phyloP scores from a whole-genome alignment of 2,888 invertebrate species.

The Eupithecia tripunctaria region DNA sequence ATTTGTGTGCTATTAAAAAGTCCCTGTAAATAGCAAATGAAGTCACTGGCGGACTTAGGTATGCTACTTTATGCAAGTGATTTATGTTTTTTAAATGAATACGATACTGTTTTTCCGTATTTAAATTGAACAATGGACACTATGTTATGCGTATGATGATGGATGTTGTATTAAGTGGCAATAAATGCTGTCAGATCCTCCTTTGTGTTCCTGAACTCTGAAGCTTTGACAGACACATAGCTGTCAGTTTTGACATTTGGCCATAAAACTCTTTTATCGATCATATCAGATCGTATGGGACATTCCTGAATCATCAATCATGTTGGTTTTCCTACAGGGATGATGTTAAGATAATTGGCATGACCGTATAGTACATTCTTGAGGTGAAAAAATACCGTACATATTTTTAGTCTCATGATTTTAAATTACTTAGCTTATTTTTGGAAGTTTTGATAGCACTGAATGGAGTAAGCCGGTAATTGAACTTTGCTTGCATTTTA shows the following conservation, averaged over 20 bases:
- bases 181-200: not conserved
- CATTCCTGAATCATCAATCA: not conserved
- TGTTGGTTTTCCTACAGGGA: conserved; percentile 31
- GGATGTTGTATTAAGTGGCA: conserved; percentile 17
- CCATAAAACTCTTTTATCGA: conserved; percentile 4
- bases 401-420: conserved; percentile 19
- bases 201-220: conserved; percentile 9
- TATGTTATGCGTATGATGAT: conserved; percentile 17
- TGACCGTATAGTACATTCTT: conserved; percentile 17
- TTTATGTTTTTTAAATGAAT: conserved; percentile 19
- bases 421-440: conserved; percentile 27
- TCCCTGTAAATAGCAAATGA: not conserved
- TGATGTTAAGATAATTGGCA: conserved; percentile 32
- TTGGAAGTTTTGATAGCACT: conserved; percentile 8
- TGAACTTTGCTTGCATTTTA: conserved; percentile 1
- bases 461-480: not conserved
- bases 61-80: not conserved
- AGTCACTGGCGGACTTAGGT: not conserved
- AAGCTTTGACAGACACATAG: not conserved
- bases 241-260: conserved; percentile 12
- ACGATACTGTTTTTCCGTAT: conserved; percentile 16
- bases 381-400: conserved; percentile 20
- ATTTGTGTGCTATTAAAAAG: not conserved
- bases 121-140: conserved; percentile 15
- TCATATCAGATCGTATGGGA: conserved; percentile 4